A percentile compares a stretch with the other conserved stretches of the same genome.
Evolutionary conservation across 2,888 invertebrate species (phyloP).

Genomic region (Venustoraphidia nigricollis): DNA sequence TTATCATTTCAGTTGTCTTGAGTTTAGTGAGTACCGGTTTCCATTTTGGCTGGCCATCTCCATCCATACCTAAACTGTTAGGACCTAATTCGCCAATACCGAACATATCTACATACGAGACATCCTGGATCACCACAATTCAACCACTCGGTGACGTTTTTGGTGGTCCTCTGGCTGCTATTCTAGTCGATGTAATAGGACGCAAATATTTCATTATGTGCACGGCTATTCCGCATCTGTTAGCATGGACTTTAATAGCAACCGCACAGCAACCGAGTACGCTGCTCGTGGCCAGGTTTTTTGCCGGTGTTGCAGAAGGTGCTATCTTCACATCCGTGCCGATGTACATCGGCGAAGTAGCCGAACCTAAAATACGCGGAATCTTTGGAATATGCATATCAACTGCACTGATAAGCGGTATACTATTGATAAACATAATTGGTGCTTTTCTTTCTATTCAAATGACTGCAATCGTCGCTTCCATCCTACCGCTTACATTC

Average conservation of each 20-base stretch:
- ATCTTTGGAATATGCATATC: constrained; percentile 45
- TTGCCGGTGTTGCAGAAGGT: constrained; percentile 43
- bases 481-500: constrained; percentile 37
- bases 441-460: constrained; percentile 38
- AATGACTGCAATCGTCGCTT: constrained; percentile 35
- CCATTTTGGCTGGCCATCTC: constrained; percentile 3
- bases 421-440: constrained; percentile 42
- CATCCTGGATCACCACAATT: constrained; percentile 2
- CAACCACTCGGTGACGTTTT: constrained; percentile 2
- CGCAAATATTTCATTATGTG: constrained; percentile 1
- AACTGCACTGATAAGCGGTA: constrained; percentile 36
- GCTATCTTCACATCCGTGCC: constrained; percentile 29
- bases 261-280: background rate
- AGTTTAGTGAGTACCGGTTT: background rate
- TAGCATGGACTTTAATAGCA: constrained; percentile 3
- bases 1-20: background rate
- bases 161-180: background rate
- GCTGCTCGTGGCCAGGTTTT: constrained; percentile 20
- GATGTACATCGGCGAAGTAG: constrained; percentile 45
- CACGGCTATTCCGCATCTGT: background rate
- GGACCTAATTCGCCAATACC: background rate
- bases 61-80: background rate
- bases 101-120: background rate
- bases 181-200: background rate
- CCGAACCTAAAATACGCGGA: constrained; percentile 38